Conservation (phyloP, 2,797 vertebrate genomes). For the Coendou prehensilis region DNA sequence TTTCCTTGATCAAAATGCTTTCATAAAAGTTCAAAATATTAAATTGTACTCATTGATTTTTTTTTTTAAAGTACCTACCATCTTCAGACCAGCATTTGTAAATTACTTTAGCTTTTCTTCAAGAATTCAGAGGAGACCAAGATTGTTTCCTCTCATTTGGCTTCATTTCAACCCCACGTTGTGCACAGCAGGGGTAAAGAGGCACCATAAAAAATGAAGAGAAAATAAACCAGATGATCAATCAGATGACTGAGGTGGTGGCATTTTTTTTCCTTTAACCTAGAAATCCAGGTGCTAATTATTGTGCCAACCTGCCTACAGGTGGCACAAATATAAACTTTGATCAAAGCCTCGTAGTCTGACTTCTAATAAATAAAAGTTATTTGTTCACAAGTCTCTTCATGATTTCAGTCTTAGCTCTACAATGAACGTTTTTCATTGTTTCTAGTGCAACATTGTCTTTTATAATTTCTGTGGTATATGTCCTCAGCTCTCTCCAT, state of each 20-base stretch:
- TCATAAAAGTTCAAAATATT: slow-evolving; percentile 57
- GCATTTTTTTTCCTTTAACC: slow-evolving; percentile 15
- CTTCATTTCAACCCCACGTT: slow-evolving; percentile 74
- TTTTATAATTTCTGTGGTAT: background rate
- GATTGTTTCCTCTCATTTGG: slow-evolving; percentile 76
- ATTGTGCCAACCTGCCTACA: slow-evolving; percentile 8
- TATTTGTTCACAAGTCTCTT: background rate
- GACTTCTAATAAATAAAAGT: background rate
- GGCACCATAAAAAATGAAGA: slow-evolving; percentile 7
- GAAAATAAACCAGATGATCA: slow-evolving; percentile 82
- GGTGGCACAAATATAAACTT: background rate
- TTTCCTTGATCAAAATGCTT: slow-evolving; percentile 49
- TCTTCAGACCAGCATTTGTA: slow-evolving; percentile 37
- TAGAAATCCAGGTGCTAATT: slow-evolving; percentile 56
- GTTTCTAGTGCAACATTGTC: background rate
- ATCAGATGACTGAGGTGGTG: background rate
- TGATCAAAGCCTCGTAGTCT: background rate
- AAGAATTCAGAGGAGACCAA: slow-evolving; percentile 63
- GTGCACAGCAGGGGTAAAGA: slow-evolving; percentile 39
- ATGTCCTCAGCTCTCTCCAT: background rate
- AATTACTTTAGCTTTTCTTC: slow-evolving; percentile 36
- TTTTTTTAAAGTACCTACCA: too few species aligned
- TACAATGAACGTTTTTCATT: background rate
- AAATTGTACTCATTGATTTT: background rate
- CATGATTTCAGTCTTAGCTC: background rate